Conservation (phyloP, 2,888 invertebrate species). For the Teleogryllus oceanicus region DNA sequence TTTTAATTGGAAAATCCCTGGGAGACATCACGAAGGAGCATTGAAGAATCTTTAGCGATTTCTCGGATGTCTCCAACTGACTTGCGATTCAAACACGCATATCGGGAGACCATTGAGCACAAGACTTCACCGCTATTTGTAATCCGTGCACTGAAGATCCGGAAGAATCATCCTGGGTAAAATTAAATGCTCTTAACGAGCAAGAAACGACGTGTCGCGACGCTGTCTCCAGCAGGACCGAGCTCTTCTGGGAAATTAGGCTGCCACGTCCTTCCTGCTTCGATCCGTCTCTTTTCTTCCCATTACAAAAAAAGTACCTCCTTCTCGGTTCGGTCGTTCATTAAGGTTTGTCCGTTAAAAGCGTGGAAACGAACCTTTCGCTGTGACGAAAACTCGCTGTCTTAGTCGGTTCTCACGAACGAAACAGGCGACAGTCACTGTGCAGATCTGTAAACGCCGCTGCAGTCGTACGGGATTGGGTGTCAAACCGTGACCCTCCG, state of each 20-base stretch:
- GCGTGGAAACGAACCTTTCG: background rate
- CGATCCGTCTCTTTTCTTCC: background rate
- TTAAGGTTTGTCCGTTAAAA: slow-evolving; percentile 18
- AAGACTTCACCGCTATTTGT: background rate
- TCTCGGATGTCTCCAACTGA: too few relatives aligned
- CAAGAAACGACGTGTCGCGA: background rate
- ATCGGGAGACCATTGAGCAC: too few relatives aligned
- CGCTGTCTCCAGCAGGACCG: background rate
- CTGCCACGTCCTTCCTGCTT: slow-evolving; percentile 8
- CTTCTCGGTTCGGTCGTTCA: background rate
- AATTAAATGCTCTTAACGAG: background rate
- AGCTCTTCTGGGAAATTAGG: background rate
- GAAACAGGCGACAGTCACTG: background rate
- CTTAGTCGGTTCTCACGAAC: background rate
- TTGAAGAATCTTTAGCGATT: too few relatives aligned
- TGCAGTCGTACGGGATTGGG: background rate
- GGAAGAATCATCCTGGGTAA: background rate
- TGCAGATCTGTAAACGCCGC: too few relatives aligned
- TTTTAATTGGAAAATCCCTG: too few relatives aligned
- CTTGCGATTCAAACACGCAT: too few relatives aligned
- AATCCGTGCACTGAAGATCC: background rate
- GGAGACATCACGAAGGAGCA: too few relatives aligned
- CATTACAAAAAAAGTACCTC: background rate
- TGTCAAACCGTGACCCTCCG: background rate
- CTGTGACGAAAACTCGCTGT: background rate